phyloP scores from a whole-genome alignment of 2,113 vertebrate genomes.

The Poeciliopsis turrubarensis region DNA sequence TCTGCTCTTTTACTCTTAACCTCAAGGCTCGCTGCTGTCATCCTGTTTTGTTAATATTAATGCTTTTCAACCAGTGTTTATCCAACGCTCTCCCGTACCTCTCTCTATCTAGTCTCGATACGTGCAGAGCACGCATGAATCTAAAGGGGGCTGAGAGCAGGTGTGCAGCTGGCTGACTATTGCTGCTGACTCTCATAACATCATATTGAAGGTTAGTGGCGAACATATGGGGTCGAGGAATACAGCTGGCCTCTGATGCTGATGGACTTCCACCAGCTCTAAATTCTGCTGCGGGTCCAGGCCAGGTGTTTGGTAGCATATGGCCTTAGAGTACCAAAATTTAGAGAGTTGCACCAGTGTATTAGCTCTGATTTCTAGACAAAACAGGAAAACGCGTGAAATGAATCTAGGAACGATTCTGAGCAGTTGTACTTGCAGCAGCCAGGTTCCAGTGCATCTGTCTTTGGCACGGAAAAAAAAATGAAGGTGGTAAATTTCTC shows the following conservation, averaged over 20 bases:
- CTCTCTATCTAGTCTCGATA: not conserved
- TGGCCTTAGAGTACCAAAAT: slow-evolving; percentile 15
- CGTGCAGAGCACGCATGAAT: slow-evolving; percentile 25
- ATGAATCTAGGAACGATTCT: slow-evolving; percentile 50
- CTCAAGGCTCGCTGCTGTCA: slow-evolving; percentile 30
- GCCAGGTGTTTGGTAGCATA: slow-evolving; percentile 56
- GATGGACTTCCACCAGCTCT: slow-evolving; percentile 65
- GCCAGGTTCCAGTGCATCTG: slow-evolving; percentile 36
- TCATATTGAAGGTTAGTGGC: slow-evolving; percentile 55
- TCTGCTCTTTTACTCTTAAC: slow-evolving; percentile 20
- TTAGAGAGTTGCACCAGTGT: not conserved
- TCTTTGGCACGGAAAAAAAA: slow-evolving; percentile 48
- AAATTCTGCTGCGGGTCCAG: slow-evolving; percentile 49
- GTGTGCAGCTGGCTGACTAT: slow-evolving; percentile 56
- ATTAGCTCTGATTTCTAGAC: not conserved
- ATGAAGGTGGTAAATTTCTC: slow-evolving; percentile 33
- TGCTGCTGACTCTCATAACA: slow-evolving; percentile 69
- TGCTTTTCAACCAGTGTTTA: not conserved
- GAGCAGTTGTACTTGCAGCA: slow-evolving; percentile 55
- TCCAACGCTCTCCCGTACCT: not conserved
- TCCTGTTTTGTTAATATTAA: slow-evolving; percentile 25
- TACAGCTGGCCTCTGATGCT: slow-evolving; percentile 67
- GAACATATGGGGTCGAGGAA: slow-evolving; percentile 60
- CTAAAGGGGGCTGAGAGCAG: slow-evolving; percentile 43
- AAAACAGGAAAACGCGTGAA: slow-evolving; percentile 27